These are phyloP conservation scores for Fissipunctia ypsillon DNA, from an alignment of 2,888 invertebrate species.

Conservation along the genomic window DNA sequence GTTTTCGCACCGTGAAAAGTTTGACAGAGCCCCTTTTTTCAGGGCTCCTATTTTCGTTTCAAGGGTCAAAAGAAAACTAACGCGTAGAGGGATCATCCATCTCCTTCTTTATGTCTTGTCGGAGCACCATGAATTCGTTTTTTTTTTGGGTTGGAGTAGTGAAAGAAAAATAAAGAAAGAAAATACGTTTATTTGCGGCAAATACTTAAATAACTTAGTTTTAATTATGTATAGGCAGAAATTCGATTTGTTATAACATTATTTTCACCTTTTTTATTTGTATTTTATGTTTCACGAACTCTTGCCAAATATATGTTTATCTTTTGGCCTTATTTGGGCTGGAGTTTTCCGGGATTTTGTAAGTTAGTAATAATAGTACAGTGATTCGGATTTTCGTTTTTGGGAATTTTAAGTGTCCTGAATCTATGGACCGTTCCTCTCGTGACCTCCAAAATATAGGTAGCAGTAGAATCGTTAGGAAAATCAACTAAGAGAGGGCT, in stretches of 20 bases:
- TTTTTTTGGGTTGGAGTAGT: background rate
- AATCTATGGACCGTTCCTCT: background rate
- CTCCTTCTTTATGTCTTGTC: background rate
- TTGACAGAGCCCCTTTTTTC: background rate
- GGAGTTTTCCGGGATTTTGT: background rate
- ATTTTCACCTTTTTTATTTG: too few species aligned
- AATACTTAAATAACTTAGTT: too few species aligned
- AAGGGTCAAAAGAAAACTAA: background rate
- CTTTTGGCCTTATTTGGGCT: conserved; percentile 1
- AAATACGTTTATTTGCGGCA: too few species aligned
- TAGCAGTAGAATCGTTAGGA: background rate
- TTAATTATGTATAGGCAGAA: too few species aligned
- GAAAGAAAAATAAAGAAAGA: too few species aligned
- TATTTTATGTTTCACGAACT: too few species aligned
- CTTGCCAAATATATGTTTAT: too few species aligned
- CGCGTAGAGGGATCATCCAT: background rate
- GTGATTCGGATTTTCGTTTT: background rate
- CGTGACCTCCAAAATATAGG: background rate
- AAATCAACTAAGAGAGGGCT: background rate
- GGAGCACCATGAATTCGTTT: too few species aligned
- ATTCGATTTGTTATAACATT: too few species aligned
- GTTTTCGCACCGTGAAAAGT: background rate
- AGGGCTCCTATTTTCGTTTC: background rate
- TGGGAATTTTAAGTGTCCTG: too few species aligned
- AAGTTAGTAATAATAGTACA: too few species aligned